These are phyloP conservation scores for Laticauda laticaudata DNA, from an alignment of 2,113 vertebrate species.

Conservation along the genomic window DNA sequence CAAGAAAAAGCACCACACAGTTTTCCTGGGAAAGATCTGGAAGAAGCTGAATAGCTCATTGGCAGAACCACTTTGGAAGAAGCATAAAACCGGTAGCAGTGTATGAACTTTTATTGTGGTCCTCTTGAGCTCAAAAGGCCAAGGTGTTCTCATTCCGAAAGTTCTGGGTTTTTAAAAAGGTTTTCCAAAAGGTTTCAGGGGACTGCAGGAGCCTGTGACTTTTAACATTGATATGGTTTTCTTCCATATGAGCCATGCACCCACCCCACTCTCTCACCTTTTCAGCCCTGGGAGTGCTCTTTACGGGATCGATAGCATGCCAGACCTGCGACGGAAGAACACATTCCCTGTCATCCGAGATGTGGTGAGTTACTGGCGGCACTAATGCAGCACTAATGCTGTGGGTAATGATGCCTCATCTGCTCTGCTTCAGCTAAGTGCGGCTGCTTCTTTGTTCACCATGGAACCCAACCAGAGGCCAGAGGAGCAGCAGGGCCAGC, in stretches of 20 bases:
- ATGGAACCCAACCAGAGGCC: background rate
- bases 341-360: conserved; percentile 94
- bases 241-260: background rate
- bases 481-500: background rate
- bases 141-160: background rate
- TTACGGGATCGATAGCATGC: conserved; percentile 99
- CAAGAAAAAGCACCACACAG: background rate
- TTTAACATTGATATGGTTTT: background rate
- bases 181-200: background rate
- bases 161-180: background rate
- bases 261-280: background rate
- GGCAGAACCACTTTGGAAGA: background rate
- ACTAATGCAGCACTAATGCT: background rate
- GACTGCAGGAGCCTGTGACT: background rate
- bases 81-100: background rate
- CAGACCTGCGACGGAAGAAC: conserved; percentile 94
- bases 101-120: background rate
- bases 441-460: background rate
- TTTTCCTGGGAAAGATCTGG: background rate
- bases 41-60: background rate
- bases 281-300: conserved; percentile 85
- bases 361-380: conserved; percentile 81
- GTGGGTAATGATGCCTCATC: background rate
- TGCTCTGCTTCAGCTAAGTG: background rate
- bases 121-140: background rate